phyloP scores from a whole-genome alignment of 2,113 vertebrate genomes.

The Cricetomys ansorgei region DNA sequence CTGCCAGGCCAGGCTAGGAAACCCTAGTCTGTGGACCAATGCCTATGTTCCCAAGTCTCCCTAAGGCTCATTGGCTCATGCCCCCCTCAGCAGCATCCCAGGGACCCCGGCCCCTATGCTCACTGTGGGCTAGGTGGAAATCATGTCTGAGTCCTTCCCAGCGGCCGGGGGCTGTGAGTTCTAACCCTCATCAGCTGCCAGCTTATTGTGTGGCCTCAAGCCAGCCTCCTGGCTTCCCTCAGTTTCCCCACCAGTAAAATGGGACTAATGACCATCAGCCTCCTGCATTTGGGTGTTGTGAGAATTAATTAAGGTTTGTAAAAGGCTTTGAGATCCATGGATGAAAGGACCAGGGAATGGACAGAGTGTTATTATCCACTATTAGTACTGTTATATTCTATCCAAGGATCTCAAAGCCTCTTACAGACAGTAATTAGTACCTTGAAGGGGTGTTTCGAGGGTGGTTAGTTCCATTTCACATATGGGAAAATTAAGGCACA shows the following conservation, averaged over 20 bases:
- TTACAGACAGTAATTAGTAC: constrained; percentile 79
- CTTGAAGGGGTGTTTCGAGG: constrained; percentile 78
- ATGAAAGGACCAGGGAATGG: constrained; percentile 75
- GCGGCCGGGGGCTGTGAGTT: constrained; percentile 48
- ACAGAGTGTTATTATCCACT: constrained; percentile 80
- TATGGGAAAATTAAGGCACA: constrained; percentile 73
- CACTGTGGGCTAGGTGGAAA: background rate
- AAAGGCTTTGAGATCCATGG: constrained; percentile 79
- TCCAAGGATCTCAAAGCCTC: constrained; percentile 76
- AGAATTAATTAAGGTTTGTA: constrained; percentile 81
- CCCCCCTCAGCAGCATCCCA: accelerated
- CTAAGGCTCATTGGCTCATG: background rate
- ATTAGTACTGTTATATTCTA: constrained; percentile 80
- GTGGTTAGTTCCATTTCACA: constrained; percentile 73
- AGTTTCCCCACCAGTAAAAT: constrained; percentile 80
- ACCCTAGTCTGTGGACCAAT: background rate
- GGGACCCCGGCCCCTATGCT: background rate
- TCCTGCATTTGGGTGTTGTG: constrained; percentile 71
- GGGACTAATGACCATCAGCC: constrained; percentile 76
- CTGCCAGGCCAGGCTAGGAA: background rate
- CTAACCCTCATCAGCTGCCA: background rate
- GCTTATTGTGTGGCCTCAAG: constrained; percentile 74
- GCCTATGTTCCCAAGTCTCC: background rate
- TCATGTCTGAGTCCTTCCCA: background rate
- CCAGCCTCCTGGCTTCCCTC: constrained; percentile 71